Percentiles rank a stretch among this genome's conserved stretches.
These are phyloP conservation scores for Pogonognathellus flavescens DNA, from an alignment of 1,140 invertebrate species.

Conservation along the genomic window DNA sequence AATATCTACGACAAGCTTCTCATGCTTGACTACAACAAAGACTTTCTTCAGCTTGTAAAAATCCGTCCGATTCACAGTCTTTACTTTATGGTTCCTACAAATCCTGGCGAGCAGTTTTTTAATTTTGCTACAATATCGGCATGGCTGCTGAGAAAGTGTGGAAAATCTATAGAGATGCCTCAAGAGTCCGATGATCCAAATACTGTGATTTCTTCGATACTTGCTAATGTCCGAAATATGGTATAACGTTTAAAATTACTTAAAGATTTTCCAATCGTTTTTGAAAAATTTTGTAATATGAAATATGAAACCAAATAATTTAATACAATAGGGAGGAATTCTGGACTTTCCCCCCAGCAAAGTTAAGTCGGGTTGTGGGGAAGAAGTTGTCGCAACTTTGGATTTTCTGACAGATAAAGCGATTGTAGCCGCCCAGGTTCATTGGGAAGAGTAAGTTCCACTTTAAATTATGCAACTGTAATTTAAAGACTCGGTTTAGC, in stretches of 20 bases:
- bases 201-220: constrained; percentile 85
- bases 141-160: constrained; percentile 90
- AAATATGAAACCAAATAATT: no score
- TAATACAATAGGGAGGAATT: constrained; percentile 77
- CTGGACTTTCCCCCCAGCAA: constrained; percentile 91
- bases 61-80: constrained; percentile 77
- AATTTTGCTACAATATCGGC: constrained; percentile 90
- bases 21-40: constrained; percentile 89
- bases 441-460: constrained; percentile 70
- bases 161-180: constrained; percentile 86
- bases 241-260: constrained; percentile 69
- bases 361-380: constrained; percentile 90
- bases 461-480: no score
- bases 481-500: no score
- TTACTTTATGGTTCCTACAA: constrained; percentile 92
- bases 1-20: constrained; percentile 90
- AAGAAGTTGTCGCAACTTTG: constrained; percentile 86
- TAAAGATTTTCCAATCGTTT: no score
- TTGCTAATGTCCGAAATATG: constrained; percentile 81
- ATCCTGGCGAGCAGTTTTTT: constrained; percentile 97
- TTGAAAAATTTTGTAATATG: no score
- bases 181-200: constrained; percentile 97
- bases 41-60: constrained; percentile 84
- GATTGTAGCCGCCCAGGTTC: constrained; percentile 77
- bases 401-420: constrained; percentile 85